Evolutionary conservation across 2,113 vertebrate species (phyloP), one percentile per base, ranked within the genome.

Genomic region (Sphaerodactylus townsendi): DNA sequence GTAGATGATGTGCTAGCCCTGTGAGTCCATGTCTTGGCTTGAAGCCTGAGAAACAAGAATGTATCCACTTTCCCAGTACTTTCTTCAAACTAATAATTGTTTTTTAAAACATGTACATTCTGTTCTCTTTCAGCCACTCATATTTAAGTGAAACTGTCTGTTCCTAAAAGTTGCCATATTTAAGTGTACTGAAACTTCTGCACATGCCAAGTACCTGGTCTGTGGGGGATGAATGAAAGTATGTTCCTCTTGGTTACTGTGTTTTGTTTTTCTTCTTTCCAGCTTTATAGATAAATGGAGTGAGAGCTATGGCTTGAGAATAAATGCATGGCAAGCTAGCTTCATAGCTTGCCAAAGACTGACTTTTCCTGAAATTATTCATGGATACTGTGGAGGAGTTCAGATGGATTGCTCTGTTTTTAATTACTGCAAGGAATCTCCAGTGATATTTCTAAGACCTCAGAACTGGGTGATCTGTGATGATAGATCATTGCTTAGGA

Each of bases 211-310:
- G 56, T 17, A 4, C 15, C 21, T 13, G 3, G 15, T 88, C 65
- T 35, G 72, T 83, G 59, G 75, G 35, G 30, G 10, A 50, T 68
- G 3, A 68, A 41, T 28, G 48, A 28, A 77, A 66, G 7, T 80
- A 83, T 68, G 64, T 37, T 74, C 70, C 69, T 84, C 35, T 73
- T 79, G 9, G 3, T 46, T 50, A 0, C 59, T 74, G 21, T 15
- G 50, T 88, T 84, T 78, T 76, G 44, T 76, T 76, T 53, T 64
- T 53, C 48, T 59, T 28, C 59, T 86, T 76, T 21, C 83, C 71
- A 64, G 44, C 50, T 30, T 75, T 68, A 53, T 73, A 44, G 17
- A 74, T 65, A 66, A 50, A 78, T 21, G 35, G 23, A 84, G 41
- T 8, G 8, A 62, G 50, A 76, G 25, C 23, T 66, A 39, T 39